These are phyloP conservation scores for Artemia sinica DNA, from an alignment of 2,888 invertebrate genomes.

Conservation along the genomic window DNA sequence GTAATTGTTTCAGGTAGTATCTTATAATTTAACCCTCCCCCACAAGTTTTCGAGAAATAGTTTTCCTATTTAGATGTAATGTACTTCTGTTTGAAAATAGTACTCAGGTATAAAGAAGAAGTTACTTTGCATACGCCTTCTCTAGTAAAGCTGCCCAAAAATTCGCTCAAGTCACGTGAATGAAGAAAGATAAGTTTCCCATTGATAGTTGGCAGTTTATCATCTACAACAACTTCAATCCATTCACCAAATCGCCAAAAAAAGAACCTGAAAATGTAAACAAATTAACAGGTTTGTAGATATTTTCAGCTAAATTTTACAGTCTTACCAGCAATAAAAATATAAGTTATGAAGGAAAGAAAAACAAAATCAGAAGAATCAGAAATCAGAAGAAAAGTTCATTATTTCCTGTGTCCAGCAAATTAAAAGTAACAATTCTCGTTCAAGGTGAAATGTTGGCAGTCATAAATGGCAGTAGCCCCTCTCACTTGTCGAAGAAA, in stretches of 20 bases:
- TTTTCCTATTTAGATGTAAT: no score
- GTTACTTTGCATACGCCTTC: slow-evolving; percentile 63
- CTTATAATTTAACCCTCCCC: no score
- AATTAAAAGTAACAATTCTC: no score
- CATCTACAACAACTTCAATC: slow-evolving; percentile 56
- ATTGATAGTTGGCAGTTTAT: slow-evolving; percentile 50
- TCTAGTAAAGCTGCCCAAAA: slow-evolving; percentile 59
- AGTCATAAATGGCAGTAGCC: no score
- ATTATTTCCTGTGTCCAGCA: no score
- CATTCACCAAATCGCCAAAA: slow-evolving; percentile 67
- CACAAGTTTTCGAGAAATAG: no score
- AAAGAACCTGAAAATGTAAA: slow-evolving; percentile 39
- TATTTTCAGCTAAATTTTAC: background rate
- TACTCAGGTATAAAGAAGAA: slow-evolving; percentile 18
- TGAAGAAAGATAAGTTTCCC: slow-evolving; percentile 45
- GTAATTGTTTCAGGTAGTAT: no score
- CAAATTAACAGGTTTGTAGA: background rate
- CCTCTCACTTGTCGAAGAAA: no score
- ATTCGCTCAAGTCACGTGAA: slow-evolving; percentile 45
- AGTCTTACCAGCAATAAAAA: background rate
- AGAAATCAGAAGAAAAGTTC: no score
- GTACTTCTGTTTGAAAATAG: no score
- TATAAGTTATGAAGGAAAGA: background rate
- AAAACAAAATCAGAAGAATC: no score
- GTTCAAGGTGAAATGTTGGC: no score